Percentiles rank a stretch among this genome's conserved stretches.
phyloP scores from a whole-genome alignment of 2,797 vertebrate genomes.

The Acrossocheilus wenchowensis region DNA sequence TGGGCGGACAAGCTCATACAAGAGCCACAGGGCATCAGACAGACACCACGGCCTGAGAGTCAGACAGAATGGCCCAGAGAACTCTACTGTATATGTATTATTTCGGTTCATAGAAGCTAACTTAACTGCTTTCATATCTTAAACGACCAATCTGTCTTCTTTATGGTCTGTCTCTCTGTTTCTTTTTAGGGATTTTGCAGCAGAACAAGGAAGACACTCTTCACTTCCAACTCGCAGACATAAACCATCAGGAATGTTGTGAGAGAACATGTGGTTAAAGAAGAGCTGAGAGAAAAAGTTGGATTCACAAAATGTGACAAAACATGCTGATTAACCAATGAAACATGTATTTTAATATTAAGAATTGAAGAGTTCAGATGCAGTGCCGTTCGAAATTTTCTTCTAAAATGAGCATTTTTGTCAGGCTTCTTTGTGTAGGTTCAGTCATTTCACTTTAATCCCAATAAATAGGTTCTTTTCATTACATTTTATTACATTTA shows the following conservation, averaged over 20 bases:
- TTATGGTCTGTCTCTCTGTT: neutral
- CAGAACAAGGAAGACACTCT: neutral
- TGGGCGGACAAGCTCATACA: constrained; percentile 2
- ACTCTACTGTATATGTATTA: neutral
- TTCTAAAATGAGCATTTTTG: too few relatives aligned
- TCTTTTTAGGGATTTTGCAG: constrained; percentile 17
- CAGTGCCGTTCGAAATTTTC: too few relatives aligned
- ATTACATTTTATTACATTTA: too few relatives aligned
- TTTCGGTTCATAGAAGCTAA: neutral
- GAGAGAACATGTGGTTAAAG: neutral
- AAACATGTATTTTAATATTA: too few relatives aligned
- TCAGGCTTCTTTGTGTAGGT: too few relatives aligned
- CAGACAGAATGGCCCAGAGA: neutral
- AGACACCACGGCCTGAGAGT: neutral
- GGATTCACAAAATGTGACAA: too few relatives aligned
- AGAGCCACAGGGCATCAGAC: neutral
- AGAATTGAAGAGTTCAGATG: too few relatives aligned
- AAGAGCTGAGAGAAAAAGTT: too few relatives aligned
- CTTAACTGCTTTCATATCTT: neutral
- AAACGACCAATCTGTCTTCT: neutral
- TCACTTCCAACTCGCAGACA: neutral
- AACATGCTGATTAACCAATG: too few relatives aligned
- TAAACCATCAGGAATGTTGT: neutral
- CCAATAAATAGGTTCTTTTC: too few relatives aligned
- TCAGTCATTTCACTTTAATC: too few relatives aligned